Evolutionary conservation across 2,113 vertebrate species (phyloP).

Genomic region (Lophius piscatorius): DNA sequence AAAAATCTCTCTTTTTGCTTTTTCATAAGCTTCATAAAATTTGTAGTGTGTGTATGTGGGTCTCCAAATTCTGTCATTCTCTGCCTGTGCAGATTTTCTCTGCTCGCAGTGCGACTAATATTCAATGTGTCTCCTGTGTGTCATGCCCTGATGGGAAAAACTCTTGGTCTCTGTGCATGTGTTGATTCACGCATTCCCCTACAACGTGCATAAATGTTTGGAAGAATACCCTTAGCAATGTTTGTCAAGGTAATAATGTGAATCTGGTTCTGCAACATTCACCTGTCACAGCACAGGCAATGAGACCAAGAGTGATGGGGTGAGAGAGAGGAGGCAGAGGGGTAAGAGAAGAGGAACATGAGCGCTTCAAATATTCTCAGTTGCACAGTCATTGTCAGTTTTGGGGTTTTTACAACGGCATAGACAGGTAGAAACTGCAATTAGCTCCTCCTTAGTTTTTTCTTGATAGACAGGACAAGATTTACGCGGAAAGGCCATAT

Average conservation of each 20-base stretch:
- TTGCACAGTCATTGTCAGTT: slow-evolving; percentile 14
- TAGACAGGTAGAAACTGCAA: slow-evolving; percentile 11
- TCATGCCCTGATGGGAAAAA: slow-evolving; percentile 1
- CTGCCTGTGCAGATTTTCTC: slow-evolving; percentile 18
- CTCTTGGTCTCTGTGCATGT: slow-evolving; percentile 2
- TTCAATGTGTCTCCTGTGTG: slow-evolving; percentile 1
- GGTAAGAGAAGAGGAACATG: slow-evolving; percentile 4
- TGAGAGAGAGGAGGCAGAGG: background rate
- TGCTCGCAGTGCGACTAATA: slow-evolving; percentile 15
- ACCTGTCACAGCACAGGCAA: slow-evolving; percentile 19
- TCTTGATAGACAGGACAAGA: slow-evolving; percentile 1
- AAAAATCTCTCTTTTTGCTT: slow-evolving; percentile 30
- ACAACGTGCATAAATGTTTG: no score
- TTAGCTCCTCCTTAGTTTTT: slow-evolving; percentile 12
- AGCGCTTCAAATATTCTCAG: slow-evolving; percentile 52
- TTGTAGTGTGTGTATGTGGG: slow-evolving; percentile 8
- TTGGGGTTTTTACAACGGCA: slow-evolving; percentile 14
- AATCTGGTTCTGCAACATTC: slow-evolving; percentile 35
- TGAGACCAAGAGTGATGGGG: background rate
- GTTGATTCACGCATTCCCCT: no score
- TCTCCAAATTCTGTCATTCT: slow-evolving; percentile 7
- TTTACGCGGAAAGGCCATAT: no score
- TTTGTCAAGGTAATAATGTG: slow-evolving; percentile 30
- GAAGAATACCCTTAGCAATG: no score
- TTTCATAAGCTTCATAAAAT: slow-evolving; percentile 21